phyloP scores from a whole-genome alignment of 2,797 vertebrate genomes.

The Sarcophilus harrisii region DNA sequence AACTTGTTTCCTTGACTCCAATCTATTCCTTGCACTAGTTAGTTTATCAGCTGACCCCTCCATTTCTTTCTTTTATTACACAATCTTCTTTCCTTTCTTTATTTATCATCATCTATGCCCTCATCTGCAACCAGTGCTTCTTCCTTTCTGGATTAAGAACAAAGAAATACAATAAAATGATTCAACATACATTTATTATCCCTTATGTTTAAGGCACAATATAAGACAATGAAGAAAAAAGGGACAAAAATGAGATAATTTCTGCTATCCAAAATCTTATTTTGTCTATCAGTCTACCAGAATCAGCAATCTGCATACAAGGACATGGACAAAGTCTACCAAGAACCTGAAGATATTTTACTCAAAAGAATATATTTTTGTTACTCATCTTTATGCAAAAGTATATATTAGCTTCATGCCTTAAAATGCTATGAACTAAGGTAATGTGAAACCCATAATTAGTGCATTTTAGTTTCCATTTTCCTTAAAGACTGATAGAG shows the following conservation, averaged over 20 bases:
- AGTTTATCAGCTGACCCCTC: not conserved
- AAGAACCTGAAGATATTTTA: not conserved
- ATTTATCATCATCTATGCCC: not conserved
- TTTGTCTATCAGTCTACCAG: not conserved
- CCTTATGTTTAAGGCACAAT: not conserved
- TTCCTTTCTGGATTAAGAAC: not conserved
- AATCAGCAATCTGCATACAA: not conserved
- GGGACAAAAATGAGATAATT: not conserved
- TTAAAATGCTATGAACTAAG: slow-evolving; percentile 38
- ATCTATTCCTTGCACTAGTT: not conserved
- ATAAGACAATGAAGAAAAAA: not conserved
- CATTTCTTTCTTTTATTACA: not conserved
- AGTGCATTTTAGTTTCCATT: slow-evolving; percentile 20
- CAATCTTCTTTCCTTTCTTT: too few relatives aligned
- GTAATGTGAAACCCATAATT: slow-evolving; percentile 2
- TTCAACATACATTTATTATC: not conserved
- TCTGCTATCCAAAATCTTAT: not conserved
- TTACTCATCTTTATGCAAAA: slow-evolving; percentile 23
- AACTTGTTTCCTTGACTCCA: not conserved
- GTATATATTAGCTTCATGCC: slow-evolving; percentile 38
- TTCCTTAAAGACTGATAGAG: slow-evolving; percentile 12
- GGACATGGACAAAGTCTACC: not conserved
- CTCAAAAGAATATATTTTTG: slow-evolving; percentile 3
- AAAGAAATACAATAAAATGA: not conserved
- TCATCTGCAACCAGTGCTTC: not conserved